Percentiles rank a stretch among this genome's conserved stretches.
Conservation (phyloP, 2,797 vertebrate genomes). For the Limosa lapponica region DNA sequence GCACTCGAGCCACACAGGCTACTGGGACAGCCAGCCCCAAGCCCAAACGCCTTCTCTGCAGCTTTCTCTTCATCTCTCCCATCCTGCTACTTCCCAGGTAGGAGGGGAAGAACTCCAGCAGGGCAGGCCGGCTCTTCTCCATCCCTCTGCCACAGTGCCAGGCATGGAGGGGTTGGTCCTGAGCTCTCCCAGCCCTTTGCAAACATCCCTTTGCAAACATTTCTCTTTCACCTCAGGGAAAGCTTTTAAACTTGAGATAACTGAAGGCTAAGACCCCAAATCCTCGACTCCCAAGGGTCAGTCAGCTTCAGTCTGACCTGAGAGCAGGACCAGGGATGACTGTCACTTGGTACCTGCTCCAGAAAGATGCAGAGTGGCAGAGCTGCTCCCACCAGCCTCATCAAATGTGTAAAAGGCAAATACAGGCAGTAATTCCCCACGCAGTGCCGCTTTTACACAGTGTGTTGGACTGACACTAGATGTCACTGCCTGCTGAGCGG, state of each 20-base stretch:
- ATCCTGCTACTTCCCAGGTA: background rate
- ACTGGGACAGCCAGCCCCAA: background rate
- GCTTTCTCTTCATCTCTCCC: background rate
- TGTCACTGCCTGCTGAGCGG: background rate
- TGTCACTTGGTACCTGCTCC: background rate
- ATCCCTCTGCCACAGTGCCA: background rate
- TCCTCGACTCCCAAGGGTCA: background rate
- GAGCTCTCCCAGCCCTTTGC: background rate
- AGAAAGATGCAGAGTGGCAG: background rate
- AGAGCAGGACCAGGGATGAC: background rate
- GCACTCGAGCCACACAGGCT: background rate
- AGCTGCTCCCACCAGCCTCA: background rate
- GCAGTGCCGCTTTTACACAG: background rate
- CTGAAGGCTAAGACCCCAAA: background rate
- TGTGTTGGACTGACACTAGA: background rate
- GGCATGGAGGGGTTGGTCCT: background rate
- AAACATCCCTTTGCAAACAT: background rate
- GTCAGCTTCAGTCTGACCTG: background rate
- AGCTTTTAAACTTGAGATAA: background rate
- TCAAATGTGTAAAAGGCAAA: background rate
- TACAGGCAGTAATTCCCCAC: background rate
- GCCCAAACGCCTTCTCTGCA: background rate
- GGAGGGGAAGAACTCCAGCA: background rate
- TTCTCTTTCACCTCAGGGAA: background rate
- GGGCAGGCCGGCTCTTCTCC: background rate